A percentile compares a stretch with the other conserved stretches of the same genome.
Evolutionary conservation across 2,888 invertebrate genomes (phyloP).

Genomic region (Ametastegia equiseti): DNA sequence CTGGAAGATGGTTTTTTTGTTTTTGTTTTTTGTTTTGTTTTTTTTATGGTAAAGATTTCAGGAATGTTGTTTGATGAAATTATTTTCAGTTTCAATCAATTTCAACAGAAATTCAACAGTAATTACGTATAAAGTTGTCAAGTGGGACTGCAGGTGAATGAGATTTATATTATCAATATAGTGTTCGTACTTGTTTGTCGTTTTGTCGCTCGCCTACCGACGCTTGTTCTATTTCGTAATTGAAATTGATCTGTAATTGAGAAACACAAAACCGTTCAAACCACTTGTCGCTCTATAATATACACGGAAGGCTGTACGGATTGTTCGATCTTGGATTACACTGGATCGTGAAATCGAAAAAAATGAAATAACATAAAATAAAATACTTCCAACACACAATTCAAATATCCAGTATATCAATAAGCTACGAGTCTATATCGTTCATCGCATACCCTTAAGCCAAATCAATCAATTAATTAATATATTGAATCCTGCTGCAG

Average conservation of each 20-base stretch:
- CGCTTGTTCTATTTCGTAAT: constrained; percentile 42
- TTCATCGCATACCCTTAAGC: background rate
- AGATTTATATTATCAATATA: constrained; percentile 35
- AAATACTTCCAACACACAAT: background rate
- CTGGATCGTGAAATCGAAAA: background rate
- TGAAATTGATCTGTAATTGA: constrained; percentile 42
- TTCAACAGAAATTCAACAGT: constrained; percentile 6
- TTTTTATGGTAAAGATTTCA: no score
- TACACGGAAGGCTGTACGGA: background rate
- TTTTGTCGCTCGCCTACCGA: constrained; percentile 33
- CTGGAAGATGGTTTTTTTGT: background rate
- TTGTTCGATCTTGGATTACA: constrained; percentile 29
- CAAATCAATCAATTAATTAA: no score
- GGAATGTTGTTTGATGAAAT: background rate
- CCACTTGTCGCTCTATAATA: constrained; percentile 17
- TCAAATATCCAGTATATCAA: constrained; percentile 9
- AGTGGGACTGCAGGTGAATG: background rate
- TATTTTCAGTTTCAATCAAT: background rate
- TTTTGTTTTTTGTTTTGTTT: background rate
- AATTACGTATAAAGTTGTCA: background rate
- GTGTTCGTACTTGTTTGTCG: constrained; percentile 43
- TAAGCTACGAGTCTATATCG: background rate
- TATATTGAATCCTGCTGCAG: background rate
- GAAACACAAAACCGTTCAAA: constrained; percentile 22
- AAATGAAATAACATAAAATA: background rate